Conservation (phyloP, 2,888 invertebrate species). For the Lagria hirta region DNA sequence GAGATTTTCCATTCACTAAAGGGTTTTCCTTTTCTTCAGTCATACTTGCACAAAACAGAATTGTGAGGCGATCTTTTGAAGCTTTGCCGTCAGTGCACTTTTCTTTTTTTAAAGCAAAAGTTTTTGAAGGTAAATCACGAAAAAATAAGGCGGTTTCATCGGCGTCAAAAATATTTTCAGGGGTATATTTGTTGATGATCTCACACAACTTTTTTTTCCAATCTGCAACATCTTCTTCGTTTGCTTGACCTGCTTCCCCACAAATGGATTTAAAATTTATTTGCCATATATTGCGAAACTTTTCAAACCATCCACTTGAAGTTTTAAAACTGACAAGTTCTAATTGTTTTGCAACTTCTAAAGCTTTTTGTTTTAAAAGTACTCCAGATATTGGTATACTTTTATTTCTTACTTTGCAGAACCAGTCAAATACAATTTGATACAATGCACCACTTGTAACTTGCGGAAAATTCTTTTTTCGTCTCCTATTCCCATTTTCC, state of each 20-base stretch:
- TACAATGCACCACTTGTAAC: neutral
- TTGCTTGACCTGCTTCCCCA: too few relatives aligned
- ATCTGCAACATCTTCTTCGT: too few relatives aligned
- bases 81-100: too few relatives aligned
- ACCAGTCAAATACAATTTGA: neutral
- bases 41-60: constrained; percentile 1
- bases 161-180: too few relatives aligned
- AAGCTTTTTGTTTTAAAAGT: neutral
- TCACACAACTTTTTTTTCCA: neutral
- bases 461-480: too few relatives aligned
- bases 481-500: neutral
- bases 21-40: neutral
- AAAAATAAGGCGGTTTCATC: too few relatives aligned
- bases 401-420: too few relatives aligned
- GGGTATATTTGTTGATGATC: too few relatives aligned
- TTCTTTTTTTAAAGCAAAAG: too few relatives aligned
- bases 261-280: neutral
- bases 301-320: neutral
- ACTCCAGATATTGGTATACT: too few relatives aligned
- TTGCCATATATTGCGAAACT: neutral
- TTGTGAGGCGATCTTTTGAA: too few relatives aligned
- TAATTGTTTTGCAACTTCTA: neutral
- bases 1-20: neutral
- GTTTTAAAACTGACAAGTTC: neutral
- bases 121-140: too few relatives aligned